A percentile compares a stretch with the other conserved stretches of the same genome.
These are phyloP conservation scores for Tinamus guttatus DNA, from an alignment of 2,113 vertebrate genomes.

Conservation along the genomic window DNA sequence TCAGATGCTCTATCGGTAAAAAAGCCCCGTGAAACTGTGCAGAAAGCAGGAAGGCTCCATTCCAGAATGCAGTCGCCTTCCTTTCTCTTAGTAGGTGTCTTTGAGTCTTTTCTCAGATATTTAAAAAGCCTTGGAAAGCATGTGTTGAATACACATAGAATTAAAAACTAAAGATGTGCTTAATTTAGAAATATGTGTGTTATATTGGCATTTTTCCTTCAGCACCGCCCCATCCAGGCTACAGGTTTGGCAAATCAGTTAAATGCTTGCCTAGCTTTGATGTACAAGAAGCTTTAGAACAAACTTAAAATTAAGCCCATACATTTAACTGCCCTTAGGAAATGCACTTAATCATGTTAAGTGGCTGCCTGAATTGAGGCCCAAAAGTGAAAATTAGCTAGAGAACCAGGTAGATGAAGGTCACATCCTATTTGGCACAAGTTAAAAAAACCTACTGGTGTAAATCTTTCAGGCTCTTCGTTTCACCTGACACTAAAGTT, in stretches of 20 bases:
- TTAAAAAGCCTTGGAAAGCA: background rate
- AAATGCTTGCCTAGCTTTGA: background rate
- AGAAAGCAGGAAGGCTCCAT: background rate
- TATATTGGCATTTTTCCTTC: background rate
- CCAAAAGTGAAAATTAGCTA: background rate
- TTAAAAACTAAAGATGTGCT: background rate
- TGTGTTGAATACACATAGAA: background rate
- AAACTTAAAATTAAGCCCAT: background rate
- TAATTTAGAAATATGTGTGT: background rate
- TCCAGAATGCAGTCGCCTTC: background rate
- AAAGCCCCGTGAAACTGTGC: background rate
- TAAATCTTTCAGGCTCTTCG: background rate
- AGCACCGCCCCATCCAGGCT: background rate
- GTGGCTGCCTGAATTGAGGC: background rate
- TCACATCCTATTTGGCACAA: background rate
- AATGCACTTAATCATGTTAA: background rate
- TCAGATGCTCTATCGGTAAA: accelerated
- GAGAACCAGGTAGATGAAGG: background rate
- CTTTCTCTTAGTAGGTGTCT: background rate
- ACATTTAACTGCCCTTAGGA: background rate
- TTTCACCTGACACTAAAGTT: background rate
- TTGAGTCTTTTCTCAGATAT: background rate
- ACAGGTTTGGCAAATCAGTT: background rate
- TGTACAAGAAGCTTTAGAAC: background rate
- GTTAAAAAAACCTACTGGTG: background rate